Base-by-base conservation (phyloP, 2,113 vertebrate genomes). In the Hemichromis elongatus region DNA sequence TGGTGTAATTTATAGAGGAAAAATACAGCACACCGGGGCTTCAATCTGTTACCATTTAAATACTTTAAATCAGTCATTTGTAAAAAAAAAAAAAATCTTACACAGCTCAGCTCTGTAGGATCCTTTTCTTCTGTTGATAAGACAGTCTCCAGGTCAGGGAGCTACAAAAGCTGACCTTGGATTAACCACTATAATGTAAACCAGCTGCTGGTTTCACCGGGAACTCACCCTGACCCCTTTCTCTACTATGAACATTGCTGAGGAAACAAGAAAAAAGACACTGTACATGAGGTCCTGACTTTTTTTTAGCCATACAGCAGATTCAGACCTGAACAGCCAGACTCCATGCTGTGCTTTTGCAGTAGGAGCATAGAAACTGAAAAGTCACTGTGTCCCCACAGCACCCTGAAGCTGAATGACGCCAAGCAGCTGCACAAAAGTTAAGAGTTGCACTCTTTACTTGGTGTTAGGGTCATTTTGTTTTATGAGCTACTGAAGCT, bases 111-210 rank as follows among this genome's bases (percentile, higher is more conserved):
- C 82, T 79, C 37, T 54, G 5, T 70, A 83, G 21, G 26, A 85
- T 40, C 4, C 4, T 30, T 70, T 45, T 70, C 82, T 88, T 86
- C 80, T 84, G 53, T 73, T 89, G 80, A 88, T 52, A 73, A 84
- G 70, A 45, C 52, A 53, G 57, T 80, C 47, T 89, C 80, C 37
- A 82, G 90, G 84, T 89, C 87, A 87, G 57, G 33, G 63, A 81
- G 86, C 82, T 85, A 77, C 61, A 78, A 59, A 88, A 78, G 50
- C 81, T 88, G 89, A 93, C 88, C 90, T 66, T 19, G 28, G 86
- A 90, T 92, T 86, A 88, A 81, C 89, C 87, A 54, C 75, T 85
- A 83, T 88, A 92, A 91, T 91, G 83, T 83, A 86, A 93, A 93
- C 84, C 94, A 93, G 89, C 85, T 92, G 86, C 84, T 70, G 42